Percentiles rank a stretch among this genome's conserved stretches.
Evolutionary conservation across 2,113 vertebrate genomes (phyloP).

Genomic region (Psilopogon haemacephalus): DNA sequence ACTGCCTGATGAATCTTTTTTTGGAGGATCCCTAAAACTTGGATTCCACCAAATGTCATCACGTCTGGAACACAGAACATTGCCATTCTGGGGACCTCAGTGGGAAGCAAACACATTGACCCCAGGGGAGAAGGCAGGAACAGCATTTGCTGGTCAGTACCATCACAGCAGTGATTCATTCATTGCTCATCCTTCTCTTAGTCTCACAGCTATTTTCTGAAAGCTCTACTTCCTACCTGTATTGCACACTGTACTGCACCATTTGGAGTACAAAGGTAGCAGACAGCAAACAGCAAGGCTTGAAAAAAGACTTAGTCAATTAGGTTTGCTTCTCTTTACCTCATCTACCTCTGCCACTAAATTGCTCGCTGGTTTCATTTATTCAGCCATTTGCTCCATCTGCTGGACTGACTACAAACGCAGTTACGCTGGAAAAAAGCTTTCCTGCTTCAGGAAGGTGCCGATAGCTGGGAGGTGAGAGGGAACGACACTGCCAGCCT

Average conservation of each 20-base stretch:
- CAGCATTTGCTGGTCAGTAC: not conserved
- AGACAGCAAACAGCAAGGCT: not conserved
- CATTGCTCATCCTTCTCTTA: not conserved
- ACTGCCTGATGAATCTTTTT: not conserved
- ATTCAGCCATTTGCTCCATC: constrained; percentile 62
- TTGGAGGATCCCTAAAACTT: not conserved
- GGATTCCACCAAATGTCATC: not conserved
- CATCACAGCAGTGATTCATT: not conserved
- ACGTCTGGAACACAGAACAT: fast-evolving
- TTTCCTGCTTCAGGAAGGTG: not conserved
- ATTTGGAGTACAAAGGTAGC: not conserved
- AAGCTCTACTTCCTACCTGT: not conserved
- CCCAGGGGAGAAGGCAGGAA: not conserved
- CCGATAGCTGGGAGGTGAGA: fast-evolving
- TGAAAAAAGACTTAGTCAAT: not conserved
- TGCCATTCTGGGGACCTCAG: not conserved
- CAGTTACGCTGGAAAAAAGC: not conserved
- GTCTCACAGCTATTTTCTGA: not conserved
- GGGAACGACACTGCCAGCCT: not conserved
- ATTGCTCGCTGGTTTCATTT: not conserved
- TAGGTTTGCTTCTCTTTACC: not conserved
- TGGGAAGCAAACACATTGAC: not conserved
- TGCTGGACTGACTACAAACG: constrained; percentile 35
- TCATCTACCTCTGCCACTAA: not conserved
- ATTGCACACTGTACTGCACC: not conserved